A percentile compares a stretch with the other conserved stretches of the same genome.
Conservation (phyloP, 2,888 invertebrate species). For the Aethes cnicana region DNA sequence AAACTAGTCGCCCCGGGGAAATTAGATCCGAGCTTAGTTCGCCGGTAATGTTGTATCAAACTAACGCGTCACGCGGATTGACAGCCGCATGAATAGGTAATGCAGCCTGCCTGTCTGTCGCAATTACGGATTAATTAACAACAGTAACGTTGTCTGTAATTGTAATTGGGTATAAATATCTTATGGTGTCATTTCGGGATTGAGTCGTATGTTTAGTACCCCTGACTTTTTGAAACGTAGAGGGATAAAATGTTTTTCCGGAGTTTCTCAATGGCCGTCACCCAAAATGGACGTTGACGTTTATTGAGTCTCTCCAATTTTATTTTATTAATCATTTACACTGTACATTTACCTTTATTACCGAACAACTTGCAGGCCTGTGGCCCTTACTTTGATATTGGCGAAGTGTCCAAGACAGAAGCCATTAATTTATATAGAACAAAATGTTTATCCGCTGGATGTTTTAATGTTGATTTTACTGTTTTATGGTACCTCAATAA, state of each 20-base stretch:
- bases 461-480: too few relatives aligned
- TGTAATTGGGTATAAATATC: slow-evolving; percentile 3
- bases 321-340: too few relatives aligned
- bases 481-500: too few relatives aligned
- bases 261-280: too few relatives aligned
- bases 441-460: too few relatives aligned
- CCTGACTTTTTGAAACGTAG: not conserved
- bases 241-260: not conserved
- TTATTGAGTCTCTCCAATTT: too few relatives aligned
- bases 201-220: not conserved
- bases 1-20: slow-evolving; percentile 16
- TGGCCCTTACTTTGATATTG: too few relatives aligned
- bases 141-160: not conserved
- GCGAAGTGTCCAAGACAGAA: too few relatives aligned
- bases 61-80: slow-evolving; percentile 10
- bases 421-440: too few relatives aligned
- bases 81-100: slow-evolving; percentile 16
- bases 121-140: slow-evolving; percentile 6
- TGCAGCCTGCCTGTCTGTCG: slow-evolving; percentile 4
- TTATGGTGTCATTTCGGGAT: not conserved
- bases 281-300: too few relatives aligned
- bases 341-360: too few relatives aligned
- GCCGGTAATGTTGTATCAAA: not conserved
- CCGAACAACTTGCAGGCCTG: too few relatives aligned
- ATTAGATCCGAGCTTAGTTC: not conserved